A percentile compares a stretch with the other conserved stretches of the same genome.
Conservation (phyloP, 2,888 invertebrate species). For the Platyscelio sp. region DNA sequence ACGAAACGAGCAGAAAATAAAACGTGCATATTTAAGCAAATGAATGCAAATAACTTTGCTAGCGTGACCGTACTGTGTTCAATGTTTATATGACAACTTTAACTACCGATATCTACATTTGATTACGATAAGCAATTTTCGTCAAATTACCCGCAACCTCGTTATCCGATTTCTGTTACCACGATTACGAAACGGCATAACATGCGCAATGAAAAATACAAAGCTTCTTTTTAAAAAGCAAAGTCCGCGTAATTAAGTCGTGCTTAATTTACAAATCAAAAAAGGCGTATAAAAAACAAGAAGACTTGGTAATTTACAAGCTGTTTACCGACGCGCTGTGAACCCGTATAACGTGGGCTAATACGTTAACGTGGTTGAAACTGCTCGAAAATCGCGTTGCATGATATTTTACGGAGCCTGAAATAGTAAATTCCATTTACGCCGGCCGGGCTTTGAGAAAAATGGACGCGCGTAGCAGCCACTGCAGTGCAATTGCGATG, state of each 20-base stretch:
- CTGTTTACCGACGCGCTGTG: slow-evolving; percentile 54
- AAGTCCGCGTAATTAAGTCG: slow-evolving; percentile 23
- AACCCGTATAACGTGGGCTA: slow-evolving; percentile 46
- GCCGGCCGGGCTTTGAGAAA: slow-evolving; percentile 63
- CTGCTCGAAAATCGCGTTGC: slow-evolving; percentile 63
- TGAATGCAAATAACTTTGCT: slow-evolving; percentile 51
- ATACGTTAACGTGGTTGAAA: slow-evolving; percentile 69
- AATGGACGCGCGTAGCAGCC: slow-evolving; percentile 54
- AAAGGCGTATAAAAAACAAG: slow-evolving; percentile 32
- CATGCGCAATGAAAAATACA: background rate
- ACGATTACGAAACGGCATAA: background rate
- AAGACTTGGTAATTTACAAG: slow-evolving; percentile 49
- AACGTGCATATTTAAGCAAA: slow-evolving; percentile 44
- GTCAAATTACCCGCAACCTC: slow-evolving; percentile 29
- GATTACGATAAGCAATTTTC: slow-evolving; percentile 47
- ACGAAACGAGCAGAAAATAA: slow-evolving; percentile 38
- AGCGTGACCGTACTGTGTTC: background rate
- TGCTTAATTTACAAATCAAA: slow-evolving; percentile 48
- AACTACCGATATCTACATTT: slow-evolving; percentile 41
- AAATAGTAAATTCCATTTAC: slow-evolving; percentile 69
- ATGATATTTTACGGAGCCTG: slow-evolving; percentile 68
- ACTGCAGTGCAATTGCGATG: slow-evolving; percentile 62
- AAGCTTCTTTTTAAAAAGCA: background rate
- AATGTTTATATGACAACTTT: slow-evolving; percentile 46
- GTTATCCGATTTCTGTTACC: slow-evolving; percentile 37